These are phyloP conservation scores for Pituophis catenifer DNA, from an alignment of 2,113 vertebrate species.

Conservation along the genomic window DNA sequence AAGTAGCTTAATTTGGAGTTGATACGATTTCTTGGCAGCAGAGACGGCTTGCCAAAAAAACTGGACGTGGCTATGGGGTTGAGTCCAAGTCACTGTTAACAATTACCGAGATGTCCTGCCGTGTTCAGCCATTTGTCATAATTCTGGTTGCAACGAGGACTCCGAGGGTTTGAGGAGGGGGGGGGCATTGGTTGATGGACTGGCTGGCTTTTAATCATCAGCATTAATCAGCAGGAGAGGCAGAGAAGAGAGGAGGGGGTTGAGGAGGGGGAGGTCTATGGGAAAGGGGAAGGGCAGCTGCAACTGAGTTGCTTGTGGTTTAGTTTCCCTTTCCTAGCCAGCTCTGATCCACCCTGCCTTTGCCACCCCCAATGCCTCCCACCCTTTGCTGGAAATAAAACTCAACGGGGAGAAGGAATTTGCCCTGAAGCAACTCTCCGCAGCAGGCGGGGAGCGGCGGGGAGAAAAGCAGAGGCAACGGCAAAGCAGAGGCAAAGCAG, in stretches of 20 bases:
- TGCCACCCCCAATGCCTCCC: background rate
- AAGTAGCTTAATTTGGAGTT: background rate
- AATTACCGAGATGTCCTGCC: slow-evolving; percentile 14
- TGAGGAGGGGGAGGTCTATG: fast-evolving
- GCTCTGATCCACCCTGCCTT: background rate
- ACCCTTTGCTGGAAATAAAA: background rate
- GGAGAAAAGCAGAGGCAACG: background rate
- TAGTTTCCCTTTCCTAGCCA: background rate
- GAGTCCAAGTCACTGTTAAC: slow-evolving; percentile 16
- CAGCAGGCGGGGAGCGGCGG: too few species aligned
- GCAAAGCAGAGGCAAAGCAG: background rate
- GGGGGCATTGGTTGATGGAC: background rate
- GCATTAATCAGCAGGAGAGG: background rate
- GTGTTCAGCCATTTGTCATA: slow-evolving; percentile 11
- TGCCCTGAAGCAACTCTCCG: background rate
- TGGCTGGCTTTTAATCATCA: background rate
- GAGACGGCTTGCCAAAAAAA: background rate
- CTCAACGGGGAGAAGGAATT: background rate
- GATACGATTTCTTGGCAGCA: background rate
- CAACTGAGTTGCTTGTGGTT: fast-evolving
- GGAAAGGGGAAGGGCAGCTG: background rate
- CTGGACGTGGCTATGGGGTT: background rate
- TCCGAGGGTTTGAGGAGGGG: background rate
- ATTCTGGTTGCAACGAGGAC: background rate
- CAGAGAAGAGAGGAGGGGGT: background rate